phyloP scores from a whole-genome alignment of 2,113 vertebrate genomes.

The Takifugu bimaculatus region DNA sequence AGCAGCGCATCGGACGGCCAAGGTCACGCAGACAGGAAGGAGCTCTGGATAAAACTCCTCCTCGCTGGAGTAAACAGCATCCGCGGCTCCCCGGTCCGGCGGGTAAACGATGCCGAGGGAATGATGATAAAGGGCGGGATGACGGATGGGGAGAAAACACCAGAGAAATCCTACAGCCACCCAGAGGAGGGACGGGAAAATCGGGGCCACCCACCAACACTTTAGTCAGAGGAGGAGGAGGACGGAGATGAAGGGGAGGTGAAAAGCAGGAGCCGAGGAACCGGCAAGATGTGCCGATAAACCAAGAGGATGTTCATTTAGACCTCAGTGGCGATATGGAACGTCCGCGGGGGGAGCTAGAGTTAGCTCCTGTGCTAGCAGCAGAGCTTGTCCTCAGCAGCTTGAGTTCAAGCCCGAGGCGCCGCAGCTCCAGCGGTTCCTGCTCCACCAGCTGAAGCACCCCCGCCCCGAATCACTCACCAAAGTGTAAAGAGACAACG shows the following conservation, averaged over 20 bases:
- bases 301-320: constrained; percentile 32
- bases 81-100: constrained; percentile 7
- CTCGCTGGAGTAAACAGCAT: constrained; percentile 28
- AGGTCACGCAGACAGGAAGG: constrained; percentile 37
- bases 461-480: constrained; percentile 24
- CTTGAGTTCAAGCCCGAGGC: constrained; percentile 41
- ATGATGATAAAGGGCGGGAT: not conserved
- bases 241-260: constrained; percentile 38
- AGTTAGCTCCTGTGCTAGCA: not conserved
- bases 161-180: not conserved
- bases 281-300: constrained; percentile 2
- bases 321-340: constrained; percentile 4
- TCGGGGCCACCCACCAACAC: constrained; percentile 36
- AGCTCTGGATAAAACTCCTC: constrained; percentile 37
- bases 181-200: constrained; percentile 7
- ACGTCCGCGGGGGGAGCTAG: not conserved
- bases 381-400: constrained; percentile 35
- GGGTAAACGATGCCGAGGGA: constrained; percentile 30
- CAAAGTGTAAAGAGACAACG: constrained; percentile 15
- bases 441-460: constrained; percentile 24
- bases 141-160: not conserved
- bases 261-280: constrained; percentile 28
- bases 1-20: not conserved
- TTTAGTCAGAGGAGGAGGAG: constrained; percentile 25
- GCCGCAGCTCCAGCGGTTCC: constrained; percentile 28